A percentile compares a stretch with the other conserved stretches of the same genome.
Evolutionary conservation across 2,888 invertebrate genomes (phyloP).

Genomic region (Himalopsyche kuldschensis): DNA sequence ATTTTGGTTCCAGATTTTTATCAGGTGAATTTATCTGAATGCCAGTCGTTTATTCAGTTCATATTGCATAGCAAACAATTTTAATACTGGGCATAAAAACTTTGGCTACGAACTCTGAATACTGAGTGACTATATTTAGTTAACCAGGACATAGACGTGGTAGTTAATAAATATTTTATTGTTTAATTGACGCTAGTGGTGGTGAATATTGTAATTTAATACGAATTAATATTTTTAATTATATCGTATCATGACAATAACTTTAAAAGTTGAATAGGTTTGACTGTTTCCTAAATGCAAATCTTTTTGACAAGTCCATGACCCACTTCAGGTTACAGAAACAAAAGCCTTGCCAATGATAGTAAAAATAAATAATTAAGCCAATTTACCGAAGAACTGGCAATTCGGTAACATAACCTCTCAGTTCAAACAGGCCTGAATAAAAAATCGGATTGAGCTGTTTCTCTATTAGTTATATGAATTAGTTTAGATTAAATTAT

Average conservation of each 20-base stretch:
- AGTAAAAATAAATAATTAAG: too few species aligned
- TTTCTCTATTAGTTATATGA: too few species aligned
- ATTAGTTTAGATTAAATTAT: too few species aligned
- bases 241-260: not conserved
- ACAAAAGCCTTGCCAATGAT: too few species aligned
- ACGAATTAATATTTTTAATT: not conserved
- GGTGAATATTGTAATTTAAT: not conserved
- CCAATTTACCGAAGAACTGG: too few species aligned
- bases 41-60: not conserved
- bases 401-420: too few species aligned
- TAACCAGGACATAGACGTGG: not conserved
- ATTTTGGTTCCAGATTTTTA: not conserved
- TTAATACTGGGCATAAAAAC: not conserved
- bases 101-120: not conserved
- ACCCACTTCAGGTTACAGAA: too few species aligned
- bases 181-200: not conserved
- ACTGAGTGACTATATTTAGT: not conserved
- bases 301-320: too few species aligned
- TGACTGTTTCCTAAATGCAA: too few species aligned
- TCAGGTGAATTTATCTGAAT: not conserved
- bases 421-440: too few species aligned
- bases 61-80: not conserved
- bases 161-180: not conserved
- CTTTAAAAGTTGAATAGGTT: too few species aligned
- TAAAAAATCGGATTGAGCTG: too few species aligned